Evolutionary conservation across 2,113 vertebrate species (phyloP).

Genomic region (Chamaetylas fuelleborni): DNA sequence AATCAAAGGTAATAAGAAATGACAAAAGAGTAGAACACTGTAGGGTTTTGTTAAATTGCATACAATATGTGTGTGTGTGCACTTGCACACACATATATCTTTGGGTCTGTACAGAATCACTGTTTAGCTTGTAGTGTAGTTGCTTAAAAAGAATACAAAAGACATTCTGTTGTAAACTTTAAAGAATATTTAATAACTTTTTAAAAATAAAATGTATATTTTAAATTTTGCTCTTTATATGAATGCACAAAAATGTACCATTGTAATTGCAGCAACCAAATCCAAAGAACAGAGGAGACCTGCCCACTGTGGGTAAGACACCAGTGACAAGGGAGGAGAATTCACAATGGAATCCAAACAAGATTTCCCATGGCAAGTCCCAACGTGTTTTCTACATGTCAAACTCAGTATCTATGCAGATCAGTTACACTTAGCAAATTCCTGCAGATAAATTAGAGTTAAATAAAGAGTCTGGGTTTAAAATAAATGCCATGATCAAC

Average conservation of each 20-base stretch:
- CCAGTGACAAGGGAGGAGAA: not conserved
- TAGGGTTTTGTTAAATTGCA: not conserved
- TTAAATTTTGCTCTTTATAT: conserved; percentile 45
- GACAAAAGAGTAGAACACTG: not conserved
- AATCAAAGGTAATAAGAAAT: not conserved
- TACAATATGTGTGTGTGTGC: not conserved
- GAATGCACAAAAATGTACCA: conserved; percentile 59
- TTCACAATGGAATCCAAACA: not conserved
- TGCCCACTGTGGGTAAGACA: not conserved
- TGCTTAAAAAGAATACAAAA: conserved; percentile 62
- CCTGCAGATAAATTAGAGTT: not conserved
- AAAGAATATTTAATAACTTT: conserved; percentile 70
- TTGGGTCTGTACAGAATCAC: not conserved
- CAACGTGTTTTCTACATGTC: not conserved
- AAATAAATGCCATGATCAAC: not conserved
- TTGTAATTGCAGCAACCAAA: conserved; percentile 19
- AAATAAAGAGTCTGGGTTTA: not conserved
- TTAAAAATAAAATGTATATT: conserved; percentile 70
- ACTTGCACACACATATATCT: not conserved
- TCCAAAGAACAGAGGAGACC: not conserved
- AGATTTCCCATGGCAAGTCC: not conserved
- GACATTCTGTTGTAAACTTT: conserved; percentile 59
- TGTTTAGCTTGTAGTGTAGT: not conserved
- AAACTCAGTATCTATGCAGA: not conserved
- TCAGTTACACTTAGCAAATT: not conserved